Evolutionary conservation across 2,888 invertebrate species (phyloP).

Genomic region (Pimpla rufipes): DNA sequence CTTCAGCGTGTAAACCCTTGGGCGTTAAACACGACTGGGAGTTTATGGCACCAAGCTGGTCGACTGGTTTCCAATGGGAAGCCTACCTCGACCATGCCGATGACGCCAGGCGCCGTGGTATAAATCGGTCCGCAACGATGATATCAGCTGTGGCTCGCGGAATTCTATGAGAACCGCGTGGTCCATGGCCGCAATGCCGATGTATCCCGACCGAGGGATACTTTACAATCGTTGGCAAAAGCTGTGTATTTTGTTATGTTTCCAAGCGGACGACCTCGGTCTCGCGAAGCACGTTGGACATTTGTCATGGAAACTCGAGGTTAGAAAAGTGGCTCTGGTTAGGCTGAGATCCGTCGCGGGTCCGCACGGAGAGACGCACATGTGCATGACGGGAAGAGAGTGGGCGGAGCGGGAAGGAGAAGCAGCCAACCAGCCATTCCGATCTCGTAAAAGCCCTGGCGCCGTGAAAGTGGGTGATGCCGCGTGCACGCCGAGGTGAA

Average conservation of each 20-base stretch:
- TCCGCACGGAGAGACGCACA: background rate
- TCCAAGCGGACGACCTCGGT: no score
- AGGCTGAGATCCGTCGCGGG: background rate
- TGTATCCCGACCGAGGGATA: background rate
- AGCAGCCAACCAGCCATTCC: conserved; percentile 15
- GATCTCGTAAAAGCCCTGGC: conserved; percentile 25
- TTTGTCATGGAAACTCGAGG: background rate
- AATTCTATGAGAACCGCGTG: conserved; percentile 27
- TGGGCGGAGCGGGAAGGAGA: background rate
- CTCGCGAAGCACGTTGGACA: no score
- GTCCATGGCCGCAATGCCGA: background rate
- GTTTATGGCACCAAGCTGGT: conserved; percentile 42
- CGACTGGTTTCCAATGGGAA: conserved; percentile 8
- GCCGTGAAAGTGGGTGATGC: conserved; percentile 25
- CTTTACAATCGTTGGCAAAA: background rate
- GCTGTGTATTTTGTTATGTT: no score
- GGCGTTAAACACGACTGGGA: conserved; percentile 48
- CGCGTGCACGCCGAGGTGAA: conserved; percentile 16
- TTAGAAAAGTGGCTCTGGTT: conserved; percentile 1
- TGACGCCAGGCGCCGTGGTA: background rate
- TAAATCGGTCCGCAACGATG: conserved; percentile 42
- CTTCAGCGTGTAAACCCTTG: conserved; percentile 34
- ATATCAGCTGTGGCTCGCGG: conserved; percentile 23
- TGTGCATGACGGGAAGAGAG: background rate
- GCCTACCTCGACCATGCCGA: background rate